Base-by-base conservation (phyloP, 2,113 vertebrate genomes). In the Ictidomys tridecemlineatus region DNA sequence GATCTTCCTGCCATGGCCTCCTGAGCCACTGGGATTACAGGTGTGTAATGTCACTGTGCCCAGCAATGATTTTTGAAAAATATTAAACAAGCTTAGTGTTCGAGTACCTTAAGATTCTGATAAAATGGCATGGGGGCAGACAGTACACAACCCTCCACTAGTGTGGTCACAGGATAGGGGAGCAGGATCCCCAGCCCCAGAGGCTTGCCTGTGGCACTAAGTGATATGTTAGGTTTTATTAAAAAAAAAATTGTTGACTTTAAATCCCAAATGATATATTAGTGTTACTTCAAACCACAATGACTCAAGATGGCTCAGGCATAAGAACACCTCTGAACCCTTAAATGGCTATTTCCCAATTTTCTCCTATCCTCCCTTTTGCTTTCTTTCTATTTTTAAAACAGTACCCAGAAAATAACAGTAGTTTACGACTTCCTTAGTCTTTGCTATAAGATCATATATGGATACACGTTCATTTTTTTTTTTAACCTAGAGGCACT, bases 121-220 rank as follows among this genome's bases (percentile, higher is more conserved):
- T 17, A n/a, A 53, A 48, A 48, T 1, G 13, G 37, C 5, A 8
- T 18, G 28, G 39, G 2, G 48, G 12, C 48, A 13, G 48, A 11
- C 11, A 28, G 3, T 3, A 8, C 4, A 2, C 4, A 34, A 12
- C 3, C 30, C 4, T 32, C 1, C 4, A 28, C 53, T 34, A 8
- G 8, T 20, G 17, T 13, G 51, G 61, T 12, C 37, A 53, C 77
- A 26, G 73, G 63, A 18, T 22, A 20, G 73, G 63, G 67, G 9
- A 22, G 26, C 16, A 34, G 32, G 5, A 7, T 37, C 8, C 53
- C 11, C 18, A 2, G 0, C 0, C 24, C n/a, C 32, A 58, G 37
- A 73, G 20, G 16, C 48, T 53, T 56, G 32, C 45, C 86, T 82
- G 82, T 37, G 73, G 76, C 32, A 90, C 39, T 56, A 90, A 82